A percentile compares a stretch with the other conserved stretches of the same genome.
Conservation (phyloP, 2,113 vertebrate genomes). For the Trochalopteron elliotii region DNA sequence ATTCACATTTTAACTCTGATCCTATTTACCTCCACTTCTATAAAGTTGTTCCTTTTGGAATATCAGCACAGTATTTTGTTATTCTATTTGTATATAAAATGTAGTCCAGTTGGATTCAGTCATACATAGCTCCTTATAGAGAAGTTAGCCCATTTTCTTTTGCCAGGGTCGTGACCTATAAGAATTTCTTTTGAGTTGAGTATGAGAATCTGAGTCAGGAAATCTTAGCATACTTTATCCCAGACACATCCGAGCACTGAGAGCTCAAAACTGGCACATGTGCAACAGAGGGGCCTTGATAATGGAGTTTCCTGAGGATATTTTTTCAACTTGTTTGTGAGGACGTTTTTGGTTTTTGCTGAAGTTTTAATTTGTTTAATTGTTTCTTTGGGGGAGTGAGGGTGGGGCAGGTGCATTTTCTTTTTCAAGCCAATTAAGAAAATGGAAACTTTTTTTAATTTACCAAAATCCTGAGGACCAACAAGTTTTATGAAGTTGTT, state of each 20-base stretch:
- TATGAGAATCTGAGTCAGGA: neutral
- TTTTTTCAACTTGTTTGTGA: neutral
- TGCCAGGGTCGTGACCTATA: neutral
- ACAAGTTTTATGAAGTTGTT: neutral
- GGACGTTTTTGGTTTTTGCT: neutral
- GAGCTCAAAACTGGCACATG: neutral
- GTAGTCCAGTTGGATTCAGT: neutral
- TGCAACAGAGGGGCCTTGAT: neutral
- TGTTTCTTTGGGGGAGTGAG: neutral
- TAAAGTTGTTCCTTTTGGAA: neutral
- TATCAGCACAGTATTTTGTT: neutral
- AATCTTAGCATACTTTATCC: neutral
- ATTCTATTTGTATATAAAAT: neutral
- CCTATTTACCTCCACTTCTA: neutral
- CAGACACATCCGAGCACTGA: neutral
- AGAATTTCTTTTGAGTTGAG: neutral
- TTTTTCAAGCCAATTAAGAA: neutral
- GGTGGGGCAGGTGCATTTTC: neutral
- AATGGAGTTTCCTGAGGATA: neutral
- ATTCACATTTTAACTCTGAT: neutral
- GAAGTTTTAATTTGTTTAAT: neutral
- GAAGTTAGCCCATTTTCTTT: neutral
- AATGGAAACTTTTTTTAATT: accelerated
- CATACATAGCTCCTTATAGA: neutral
- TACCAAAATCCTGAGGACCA: neutral